A percentile compares a stretch with the other conserved stretches of the same genome.
Conservation (phyloP, 64 coral and sea anemone genomes). For the Pachyseris speciosa region DNA sequence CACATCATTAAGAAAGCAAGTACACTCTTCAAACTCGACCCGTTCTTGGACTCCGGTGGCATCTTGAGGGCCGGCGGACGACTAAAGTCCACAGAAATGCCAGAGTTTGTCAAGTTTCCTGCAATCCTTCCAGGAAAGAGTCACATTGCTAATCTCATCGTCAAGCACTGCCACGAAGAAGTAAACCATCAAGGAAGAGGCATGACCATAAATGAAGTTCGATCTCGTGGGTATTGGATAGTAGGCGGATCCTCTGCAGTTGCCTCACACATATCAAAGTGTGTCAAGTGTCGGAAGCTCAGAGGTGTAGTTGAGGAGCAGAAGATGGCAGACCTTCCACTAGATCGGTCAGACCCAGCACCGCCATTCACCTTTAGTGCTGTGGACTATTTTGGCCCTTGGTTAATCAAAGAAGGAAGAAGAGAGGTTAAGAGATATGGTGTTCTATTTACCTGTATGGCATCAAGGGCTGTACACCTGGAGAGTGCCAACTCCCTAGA, state of each 20-base stretch:
- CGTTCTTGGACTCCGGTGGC: slow-evolving; percentile 22
- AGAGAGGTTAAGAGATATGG: slow-evolving; percentile 4
- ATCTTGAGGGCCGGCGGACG: slow-evolving; percentile 35
- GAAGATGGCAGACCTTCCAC: slow-evolving; percentile 13
- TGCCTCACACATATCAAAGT: not conserved
- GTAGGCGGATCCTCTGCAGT: not conserved
- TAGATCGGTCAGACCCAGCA: not conserved
- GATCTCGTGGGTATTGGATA: slow-evolving; percentile 14
- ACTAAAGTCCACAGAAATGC: not conserved
- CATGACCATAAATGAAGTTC: not conserved
- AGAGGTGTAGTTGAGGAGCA: not conserved
- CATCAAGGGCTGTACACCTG: not conserved
- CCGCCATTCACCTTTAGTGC: slow-evolving; percentile 22
- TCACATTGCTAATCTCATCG: not conserved
- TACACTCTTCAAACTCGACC: slow-evolving; percentile 17
- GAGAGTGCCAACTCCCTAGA: slow-evolving; percentile 18
- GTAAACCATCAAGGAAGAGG: slow-evolving; percentile 40
- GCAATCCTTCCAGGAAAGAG: slow-evolving; percentile 23
- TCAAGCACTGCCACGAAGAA: slow-evolving; percentile 11
- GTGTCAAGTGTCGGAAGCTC: not conserved
- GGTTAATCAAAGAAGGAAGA: slow-evolving; percentile 13
- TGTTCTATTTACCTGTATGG: not conserved
- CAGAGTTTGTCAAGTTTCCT: slow-evolving; percentile 12
- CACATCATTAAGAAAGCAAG: not conserved
- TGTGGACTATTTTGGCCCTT: slow-evolving; percentile 12